Conservation (phyloP, 2,113 vertebrate species). For the Datnioides undecimradiatus region DNA sequence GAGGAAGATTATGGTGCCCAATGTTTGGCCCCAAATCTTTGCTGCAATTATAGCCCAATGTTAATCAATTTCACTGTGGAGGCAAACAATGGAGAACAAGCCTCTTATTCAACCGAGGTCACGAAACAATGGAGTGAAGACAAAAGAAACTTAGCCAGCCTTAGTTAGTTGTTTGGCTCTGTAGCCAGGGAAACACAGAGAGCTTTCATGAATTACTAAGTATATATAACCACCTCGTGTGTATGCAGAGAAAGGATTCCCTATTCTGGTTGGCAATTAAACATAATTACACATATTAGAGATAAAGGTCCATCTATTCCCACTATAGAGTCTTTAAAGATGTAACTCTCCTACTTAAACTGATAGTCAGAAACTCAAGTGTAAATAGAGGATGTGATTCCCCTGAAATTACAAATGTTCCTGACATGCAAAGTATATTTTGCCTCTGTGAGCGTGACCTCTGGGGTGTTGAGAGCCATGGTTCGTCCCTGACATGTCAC, state of each 20-base stretch:
- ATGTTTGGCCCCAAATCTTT: conserved; percentile 71
- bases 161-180: conserved; percentile 31
- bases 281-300: conserved; percentile 6
- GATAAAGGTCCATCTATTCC: background rate
- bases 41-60: conserved; percentile 78
- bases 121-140: conserved; percentile 53
- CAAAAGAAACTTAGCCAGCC: conserved; percentile 48
- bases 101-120: conserved; percentile 53
- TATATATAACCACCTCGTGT: conserved; percentile 1
- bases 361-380: background rate
- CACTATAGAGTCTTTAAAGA: background rate
- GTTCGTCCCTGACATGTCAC: conserved; percentile 45
- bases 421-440: background rate
- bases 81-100: conserved; percentile 58
- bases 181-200: background rate
- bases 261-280: background rate
- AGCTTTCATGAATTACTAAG: conserved; percentile 31
- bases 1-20: conserved; percentile 70
- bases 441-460: conserved; percentile 20
- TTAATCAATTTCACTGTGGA: conserved; percentile 82
- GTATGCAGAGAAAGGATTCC: background rate
- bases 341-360: background rate
- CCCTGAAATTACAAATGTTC: background rate
- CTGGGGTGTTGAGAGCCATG: conserved; percentile 19
- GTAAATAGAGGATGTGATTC: background rate